Base-by-base conservation (phyloP, 1,140 invertebrate species). In the Stratiolaelaps scimitus region DNA sequence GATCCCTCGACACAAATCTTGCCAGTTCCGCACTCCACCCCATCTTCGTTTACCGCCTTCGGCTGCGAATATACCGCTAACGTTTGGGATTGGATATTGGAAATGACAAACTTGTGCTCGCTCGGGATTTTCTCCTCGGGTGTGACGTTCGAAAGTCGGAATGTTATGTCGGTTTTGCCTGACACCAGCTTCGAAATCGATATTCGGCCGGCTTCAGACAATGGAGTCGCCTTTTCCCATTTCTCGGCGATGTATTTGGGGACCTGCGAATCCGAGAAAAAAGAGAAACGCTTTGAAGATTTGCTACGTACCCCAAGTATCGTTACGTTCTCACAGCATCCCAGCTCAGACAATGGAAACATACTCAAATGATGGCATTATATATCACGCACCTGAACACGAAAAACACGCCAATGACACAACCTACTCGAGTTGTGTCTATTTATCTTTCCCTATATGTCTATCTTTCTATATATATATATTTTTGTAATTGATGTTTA, bases 231-330 rank as follows among this genome's bases (percentile, higher is more conserved):
- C 76, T 87, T 88, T 71, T 90, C 84, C 89, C 89, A 93, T 77
- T 84, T 83, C 68, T 85, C 87, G 1, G 90, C 86, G 69, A 96
- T 85, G 78, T 94, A 96, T 79, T 96, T 96, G 2, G 92, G 92
- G 26, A 83, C 80, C 80, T 81, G 67, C 46, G 75, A 70, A 40
- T 40, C 5, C 10, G 10, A 40, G 10, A 40, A 6, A 40, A 40
- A 40, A 10, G 34, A 64, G 44, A 65, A 48, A 70, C 64, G 28
- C 65, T 64, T 48, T 30, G 67, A 44, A 20, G 65, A 70, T 44
- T n/a, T 17, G 15, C 19, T 20, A 13, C n/a, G n/a, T 43, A 17
- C 26, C 23, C 7, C 20, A 65, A 15, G 5, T 30, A 2, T 40
- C 34, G 10, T 40, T 10, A 40, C 10, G 10, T 40, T 10, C 34